phyloP scores from a whole-genome alignment of 2,888 invertebrate species.

The Campoplex nolae region DNA sequence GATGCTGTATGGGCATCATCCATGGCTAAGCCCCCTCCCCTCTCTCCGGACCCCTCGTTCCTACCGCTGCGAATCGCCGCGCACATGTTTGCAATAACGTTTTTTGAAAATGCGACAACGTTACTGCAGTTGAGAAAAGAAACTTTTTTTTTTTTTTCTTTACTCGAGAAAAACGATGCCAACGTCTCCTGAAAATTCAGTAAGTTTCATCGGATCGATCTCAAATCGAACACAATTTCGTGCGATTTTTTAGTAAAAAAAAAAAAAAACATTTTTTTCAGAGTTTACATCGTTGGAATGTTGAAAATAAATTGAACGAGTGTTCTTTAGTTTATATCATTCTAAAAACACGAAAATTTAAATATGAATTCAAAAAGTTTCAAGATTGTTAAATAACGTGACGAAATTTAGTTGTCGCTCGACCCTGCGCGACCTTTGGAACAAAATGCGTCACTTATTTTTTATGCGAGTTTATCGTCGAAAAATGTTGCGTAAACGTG shows the following conservation, averaged over 20 bases:
- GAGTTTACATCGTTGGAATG: neutral
- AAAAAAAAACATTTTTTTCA: neutral
- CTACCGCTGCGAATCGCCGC: conserved; percentile 31
- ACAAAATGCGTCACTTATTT: neutral
- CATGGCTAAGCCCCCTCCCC: conserved; percentile 9
- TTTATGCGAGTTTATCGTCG: neutral
- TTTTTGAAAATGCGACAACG: neutral
- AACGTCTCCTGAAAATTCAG: neutral
- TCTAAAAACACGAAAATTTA: too few species aligned
- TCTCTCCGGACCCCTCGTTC: conserved; percentile 17
- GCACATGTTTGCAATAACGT: neutral
- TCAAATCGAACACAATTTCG: neutral
- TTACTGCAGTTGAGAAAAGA: neutral
- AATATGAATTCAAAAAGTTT: too few species aligned
- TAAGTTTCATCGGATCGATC: neutral
- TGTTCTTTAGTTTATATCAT: too few species aligned
- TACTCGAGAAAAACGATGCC: neutral
- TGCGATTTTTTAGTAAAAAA: too few species aligned
- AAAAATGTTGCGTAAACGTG: neutral
- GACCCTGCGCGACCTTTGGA: neutral
- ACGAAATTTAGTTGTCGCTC: too few species aligned
- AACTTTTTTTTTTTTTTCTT: neutral
- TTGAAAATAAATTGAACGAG: neutral
- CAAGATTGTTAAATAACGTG: too few species aligned
- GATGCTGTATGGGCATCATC: conserved; percentile 30